Evolutionary conservation across 2,888 invertebrate species (phyloP).

Genomic region (Acholoe squamosa): DNA sequence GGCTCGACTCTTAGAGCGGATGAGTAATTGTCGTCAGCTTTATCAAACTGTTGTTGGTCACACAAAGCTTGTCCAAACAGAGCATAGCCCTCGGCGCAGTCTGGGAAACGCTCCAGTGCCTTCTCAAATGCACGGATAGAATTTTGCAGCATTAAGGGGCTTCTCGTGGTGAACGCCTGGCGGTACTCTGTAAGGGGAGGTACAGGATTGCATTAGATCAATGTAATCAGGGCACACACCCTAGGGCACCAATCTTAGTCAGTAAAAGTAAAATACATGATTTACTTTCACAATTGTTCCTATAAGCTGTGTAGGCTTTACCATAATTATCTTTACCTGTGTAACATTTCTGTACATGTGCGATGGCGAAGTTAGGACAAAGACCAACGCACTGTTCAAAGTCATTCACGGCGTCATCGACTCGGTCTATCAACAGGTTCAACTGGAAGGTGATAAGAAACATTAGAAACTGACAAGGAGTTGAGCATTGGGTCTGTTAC

Average conservation of each 20-base stretch:
- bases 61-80: slow-evolving; percentile 94
- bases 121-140: slow-evolving; percentile 88
- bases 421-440: slow-evolving; percentile 90
- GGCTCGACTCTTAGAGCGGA: slow-evolving; percentile 92
- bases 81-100: slow-evolving; percentile 93
- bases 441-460: slow-evolving; percentile 86
- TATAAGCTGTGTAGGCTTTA: too few relatives aligned
- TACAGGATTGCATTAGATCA: too few relatives aligned
- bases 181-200: slow-evolving; percentile 85
- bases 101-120: slow-evolving; percentile 91
- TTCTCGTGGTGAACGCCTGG: slow-evolving; percentile 85
- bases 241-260: too few relatives aligned
- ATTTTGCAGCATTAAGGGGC: slow-evolving; percentile 83
- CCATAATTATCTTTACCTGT: too few relatives aligned
- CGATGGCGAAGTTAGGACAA: slow-evolving; percentile 92
- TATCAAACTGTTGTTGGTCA: slow-evolving; percentile 92
- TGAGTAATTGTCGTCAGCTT: slow-evolving; percentile 92
- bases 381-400: slow-evolving; percentile 92
- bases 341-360: slow-evolving; percentile 95
- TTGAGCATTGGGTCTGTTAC: too few relatives aligned
- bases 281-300: too few relatives aligned
- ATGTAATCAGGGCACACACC: too few relatives aligned
- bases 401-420: slow-evolving; percentile 91
- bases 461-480: too few relatives aligned
- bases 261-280: too few relatives aligned